Evolutionary conservation across 2,797 vertebrate species (phyloP).

Genomic region (Notoglanidium macrostoma): DNA sequence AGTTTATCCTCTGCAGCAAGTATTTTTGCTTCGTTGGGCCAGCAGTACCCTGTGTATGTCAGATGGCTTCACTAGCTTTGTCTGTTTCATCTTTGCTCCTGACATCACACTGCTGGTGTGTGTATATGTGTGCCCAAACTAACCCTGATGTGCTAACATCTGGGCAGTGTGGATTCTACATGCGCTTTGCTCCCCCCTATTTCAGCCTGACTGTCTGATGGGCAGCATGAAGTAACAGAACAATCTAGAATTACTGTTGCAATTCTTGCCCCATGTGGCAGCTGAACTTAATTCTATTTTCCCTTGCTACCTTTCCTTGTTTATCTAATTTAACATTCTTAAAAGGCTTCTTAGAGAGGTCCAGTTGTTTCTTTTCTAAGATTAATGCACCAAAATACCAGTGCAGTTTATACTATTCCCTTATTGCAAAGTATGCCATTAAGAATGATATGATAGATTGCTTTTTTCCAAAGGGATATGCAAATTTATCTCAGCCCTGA

Average conservation of each 20-base stretch:
- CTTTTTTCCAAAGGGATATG: slow-evolving; percentile 24
- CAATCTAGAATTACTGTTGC: slow-evolving; percentile 77
- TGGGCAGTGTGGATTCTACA: slow-evolving; percentile 81
- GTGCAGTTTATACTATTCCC: slow-evolving; percentile 13
- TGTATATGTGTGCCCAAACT: slow-evolving; percentile 30
- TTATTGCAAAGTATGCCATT: slow-evolving; percentile 24
- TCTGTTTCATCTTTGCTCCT: slow-evolving; percentile 29
- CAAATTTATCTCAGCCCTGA: slow-evolving; percentile 30
- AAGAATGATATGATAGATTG: slow-evolving; percentile 23
- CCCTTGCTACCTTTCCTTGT: not conserved
- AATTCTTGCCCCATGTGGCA: slow-evolving; percentile 58
- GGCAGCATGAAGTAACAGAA: slow-evolving; percentile 59
- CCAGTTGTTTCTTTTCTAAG: not conserved
- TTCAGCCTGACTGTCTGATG: slow-evolving; percentile 83
- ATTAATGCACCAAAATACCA: slow-evolving; percentile 6
- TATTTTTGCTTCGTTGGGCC: not conserved
- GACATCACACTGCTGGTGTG: slow-evolving; percentile 18
- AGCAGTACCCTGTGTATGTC: slow-evolving; percentile 23
- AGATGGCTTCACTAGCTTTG: slow-evolving; percentile 36
- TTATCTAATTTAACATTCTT: not conserved
- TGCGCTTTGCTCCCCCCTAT: slow-evolving; percentile 87
- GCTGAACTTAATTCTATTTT: slow-evolving; percentile 44
- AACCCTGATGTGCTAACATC: slow-evolving; percentile 88
- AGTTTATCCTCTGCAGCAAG: not conserved
- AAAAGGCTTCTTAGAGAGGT: not conserved